Evolutionary conservation across 2,888 invertebrate genomes (phyloP), one percentile per base, ranked within the genome.

Genomic region (Phorcus lineatus): DNA sequence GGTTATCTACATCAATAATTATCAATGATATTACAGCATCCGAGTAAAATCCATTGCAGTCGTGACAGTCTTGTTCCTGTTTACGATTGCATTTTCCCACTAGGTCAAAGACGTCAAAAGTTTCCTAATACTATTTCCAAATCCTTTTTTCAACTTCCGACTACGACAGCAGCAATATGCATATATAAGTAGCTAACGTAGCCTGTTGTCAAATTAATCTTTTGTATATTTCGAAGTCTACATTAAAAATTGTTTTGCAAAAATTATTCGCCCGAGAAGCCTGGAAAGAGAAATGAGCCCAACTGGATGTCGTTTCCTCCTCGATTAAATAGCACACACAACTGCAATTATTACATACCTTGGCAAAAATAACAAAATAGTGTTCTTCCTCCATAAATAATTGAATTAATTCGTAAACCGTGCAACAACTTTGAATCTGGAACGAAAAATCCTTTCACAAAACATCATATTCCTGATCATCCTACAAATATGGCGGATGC

Each of bases 391-490:
- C 62, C 62, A 62, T 62, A 62, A 28, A 62, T 62, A 62, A 24
- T 24, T 16, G 16, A 62, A 62, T 31, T 62, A 62, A 62, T 16
- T 24, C 4, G 16, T 62, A 28, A 24, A 28, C 28, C 62, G 13
- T 22, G 62, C 28, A 62, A 62, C 22, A 28, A 3, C 13, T 62
- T 62, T 62, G 62, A 62, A 62, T 62, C 62, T 62, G 62, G 62
- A 62, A 28, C 62, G 62, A 62, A 62, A 62, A 62, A 62, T 62
- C 28, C 62, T 62, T 28, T 62, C 62, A 62, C 62, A 62, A 62
- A 62, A 62, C 62, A 62, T 62, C 28, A 62, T 62, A 28, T 62
- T 62, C 62, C 62, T 62, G 62, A 62, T 62, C 62, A 62, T 62
- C 62, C 62, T 62, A 62, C 28, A 16, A 62, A 62, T n/a, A 62